A percentile compares a stretch with the other conserved stretches of the same genome.
These are phyloP conservation scores for Cremastinae sp. DNA, from an alignment of 2,888 invertebrate species.

Conservation along the genomic window DNA sequence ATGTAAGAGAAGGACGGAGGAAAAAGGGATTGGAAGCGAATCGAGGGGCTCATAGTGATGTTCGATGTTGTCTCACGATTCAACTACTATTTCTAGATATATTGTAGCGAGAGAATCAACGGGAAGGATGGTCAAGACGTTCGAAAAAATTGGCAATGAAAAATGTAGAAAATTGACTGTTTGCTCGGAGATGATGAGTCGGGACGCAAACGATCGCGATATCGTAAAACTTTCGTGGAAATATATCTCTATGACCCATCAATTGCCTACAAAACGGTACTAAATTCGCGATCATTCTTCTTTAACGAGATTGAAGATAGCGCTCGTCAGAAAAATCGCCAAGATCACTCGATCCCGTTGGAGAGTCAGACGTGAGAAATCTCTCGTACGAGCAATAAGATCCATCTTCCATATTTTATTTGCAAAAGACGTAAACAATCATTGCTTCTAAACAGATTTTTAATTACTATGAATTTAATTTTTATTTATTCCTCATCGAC, in stretches of 20 bases:
- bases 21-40: constrained; percentile 23
- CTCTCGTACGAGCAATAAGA: neutral
- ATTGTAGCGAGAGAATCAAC: constrained; percentile 23
- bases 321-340: constrained; percentile 33
- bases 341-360: constrained; percentile 39
- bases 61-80: constrained; percentile 37
- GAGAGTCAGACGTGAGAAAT: constrained; percentile 17
- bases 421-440: too few relatives aligned
- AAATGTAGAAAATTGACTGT: neutral
- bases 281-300: constrained; percentile 22
- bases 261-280: constrained; percentile 30
- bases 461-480: neutral
- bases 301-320: constrained; percentile 42
- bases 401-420: too few relatives aligned
- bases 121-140: constrained; percentile 19
- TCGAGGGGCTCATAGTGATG: constrained; percentile 13
- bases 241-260: constrained; percentile 15
- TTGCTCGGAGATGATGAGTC: constrained; percentile 11
- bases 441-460: too few relatives aligned
- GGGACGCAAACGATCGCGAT: constrained; percentile 30
- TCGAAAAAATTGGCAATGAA: constrained; percentile 11
- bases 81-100: constrained; percentile 34
- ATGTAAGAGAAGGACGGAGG: constrained; percentile 21
- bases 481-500: neutral
- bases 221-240: constrained; percentile 50